A percentile compares a stretch with the other conserved stretches of the same genome.
phyloP scores from a whole-genome alignment of 2,797 vertebrate species.

The Takifugu ocellatus region DNA sequence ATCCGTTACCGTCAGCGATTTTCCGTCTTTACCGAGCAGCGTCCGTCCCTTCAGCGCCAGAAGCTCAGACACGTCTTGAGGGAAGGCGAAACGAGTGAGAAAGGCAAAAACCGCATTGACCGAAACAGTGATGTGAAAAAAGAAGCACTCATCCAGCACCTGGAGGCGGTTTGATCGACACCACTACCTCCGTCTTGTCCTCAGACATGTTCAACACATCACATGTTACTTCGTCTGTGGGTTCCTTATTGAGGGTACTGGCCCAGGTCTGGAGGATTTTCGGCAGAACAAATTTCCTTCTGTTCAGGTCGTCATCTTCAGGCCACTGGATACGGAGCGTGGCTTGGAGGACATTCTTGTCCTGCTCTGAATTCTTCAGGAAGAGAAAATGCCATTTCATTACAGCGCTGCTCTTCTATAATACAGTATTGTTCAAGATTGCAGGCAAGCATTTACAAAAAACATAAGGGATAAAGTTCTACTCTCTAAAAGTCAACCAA shows the following conservation, averaged over 20 bases:
- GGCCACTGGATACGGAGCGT: slow-evolving; percentile 20
- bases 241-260: background rate
- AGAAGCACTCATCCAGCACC: slow-evolving; percentile 33
- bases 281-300: accelerated
- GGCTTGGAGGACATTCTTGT: background rate
- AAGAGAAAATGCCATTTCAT: background rate
- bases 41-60: background rate
- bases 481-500: no score
- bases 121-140: background rate
- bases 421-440: no score
- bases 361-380: background rate
- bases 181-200: background rate
- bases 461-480: no score
- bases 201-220: accelerated
- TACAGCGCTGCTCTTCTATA: background rate
- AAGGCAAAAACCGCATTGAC: background rate
- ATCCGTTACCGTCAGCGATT: background rate
- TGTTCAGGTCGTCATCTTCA: accelerated
- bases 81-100: slow-evolving; percentile 1
- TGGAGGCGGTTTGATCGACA: slow-evolving; percentile 20
- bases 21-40: accelerated
- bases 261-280: slow-evolving; percentile 45
- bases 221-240: accelerated
- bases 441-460: no score
- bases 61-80: slow-evolving; percentile 11